These are phyloP conservation scores for Rhegmatorhina hoffmannsi DNA, from an alignment of 2,113 vertebrate species.

Conservation along the genomic window DNA sequence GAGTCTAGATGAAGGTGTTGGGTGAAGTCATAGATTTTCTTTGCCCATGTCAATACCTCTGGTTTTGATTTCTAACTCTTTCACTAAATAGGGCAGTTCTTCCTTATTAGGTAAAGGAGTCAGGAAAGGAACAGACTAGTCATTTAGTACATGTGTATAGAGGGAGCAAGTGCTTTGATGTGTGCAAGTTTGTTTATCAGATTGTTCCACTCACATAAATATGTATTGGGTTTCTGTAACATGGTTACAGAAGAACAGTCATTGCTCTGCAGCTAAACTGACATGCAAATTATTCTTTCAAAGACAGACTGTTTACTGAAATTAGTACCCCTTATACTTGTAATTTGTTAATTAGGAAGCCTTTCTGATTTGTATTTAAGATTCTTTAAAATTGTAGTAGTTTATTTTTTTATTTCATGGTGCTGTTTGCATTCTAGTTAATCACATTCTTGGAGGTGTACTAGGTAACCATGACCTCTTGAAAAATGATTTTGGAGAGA, in stretches of 20 bases:
- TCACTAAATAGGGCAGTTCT: background rate
- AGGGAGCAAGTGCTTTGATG: background rate
- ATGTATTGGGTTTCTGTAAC: background rate
- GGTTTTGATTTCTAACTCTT: background rate
- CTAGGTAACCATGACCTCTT: background rate
- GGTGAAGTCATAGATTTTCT: background rate
- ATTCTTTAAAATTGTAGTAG: background rate
- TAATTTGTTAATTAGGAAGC: background rate
- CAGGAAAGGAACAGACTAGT: background rate
- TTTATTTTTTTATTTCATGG: background rate
- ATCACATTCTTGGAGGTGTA: background rate
- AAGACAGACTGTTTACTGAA: background rate
- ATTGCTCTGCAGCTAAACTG: background rate
- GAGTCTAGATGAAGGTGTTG: background rate
- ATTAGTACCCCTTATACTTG: background rate
- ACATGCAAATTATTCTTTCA: background rate
- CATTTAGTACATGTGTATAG: accelerated
- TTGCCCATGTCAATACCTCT: background rate
- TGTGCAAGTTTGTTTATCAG: background rate
- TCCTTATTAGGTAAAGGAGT: background rate
- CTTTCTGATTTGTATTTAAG: background rate
- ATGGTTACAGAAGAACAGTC: background rate
- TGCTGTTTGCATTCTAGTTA: background rate
- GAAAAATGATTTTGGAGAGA: background rate
- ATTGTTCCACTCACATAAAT: background rate